Evolutionary conservation across 2,113 vertebrate species (phyloP).

Genomic region (Crotalus horridus): DNA sequence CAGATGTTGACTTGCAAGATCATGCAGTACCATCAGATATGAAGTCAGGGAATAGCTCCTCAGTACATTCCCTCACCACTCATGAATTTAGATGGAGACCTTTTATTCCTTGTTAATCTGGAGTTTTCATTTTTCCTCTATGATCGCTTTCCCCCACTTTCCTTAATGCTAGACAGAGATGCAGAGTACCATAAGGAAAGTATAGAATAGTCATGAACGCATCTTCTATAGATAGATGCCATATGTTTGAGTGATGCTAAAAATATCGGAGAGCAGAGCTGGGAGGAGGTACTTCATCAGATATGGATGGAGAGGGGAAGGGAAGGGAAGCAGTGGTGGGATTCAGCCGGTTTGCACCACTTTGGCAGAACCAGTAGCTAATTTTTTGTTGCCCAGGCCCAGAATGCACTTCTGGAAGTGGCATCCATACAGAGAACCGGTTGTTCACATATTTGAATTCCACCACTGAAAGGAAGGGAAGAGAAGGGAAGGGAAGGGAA

Average conservation of each 20-base stretch:
- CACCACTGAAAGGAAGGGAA: too few relatives aligned
- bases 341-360: too few relatives aligned
- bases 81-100: neutral
- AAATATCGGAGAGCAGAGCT: neutral
- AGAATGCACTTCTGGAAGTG: too few relatives aligned
- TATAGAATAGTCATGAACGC: neutral
- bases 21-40: neutral
- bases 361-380: too few relatives aligned
- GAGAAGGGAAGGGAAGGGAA: too few relatives aligned
- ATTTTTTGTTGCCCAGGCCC: too few relatives aligned
- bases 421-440: too few relatives aligned
- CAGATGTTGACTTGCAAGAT: neutral
- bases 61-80: neutral
- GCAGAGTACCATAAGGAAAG: neutral
- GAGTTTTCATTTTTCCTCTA: neutral
- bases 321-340: too few relatives aligned
- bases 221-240: neutral
- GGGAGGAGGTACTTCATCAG: neutral
- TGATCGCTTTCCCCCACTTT: neutral
- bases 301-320: neutral
- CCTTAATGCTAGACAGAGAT: neutral
- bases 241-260: neutral
- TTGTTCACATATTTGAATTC: too few relatives aligned
- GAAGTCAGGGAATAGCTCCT: neutral
- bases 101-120: neutral